phyloP scores from a whole-genome alignment of 2,888 invertebrate species.

The Beris chalybata region DNA sequence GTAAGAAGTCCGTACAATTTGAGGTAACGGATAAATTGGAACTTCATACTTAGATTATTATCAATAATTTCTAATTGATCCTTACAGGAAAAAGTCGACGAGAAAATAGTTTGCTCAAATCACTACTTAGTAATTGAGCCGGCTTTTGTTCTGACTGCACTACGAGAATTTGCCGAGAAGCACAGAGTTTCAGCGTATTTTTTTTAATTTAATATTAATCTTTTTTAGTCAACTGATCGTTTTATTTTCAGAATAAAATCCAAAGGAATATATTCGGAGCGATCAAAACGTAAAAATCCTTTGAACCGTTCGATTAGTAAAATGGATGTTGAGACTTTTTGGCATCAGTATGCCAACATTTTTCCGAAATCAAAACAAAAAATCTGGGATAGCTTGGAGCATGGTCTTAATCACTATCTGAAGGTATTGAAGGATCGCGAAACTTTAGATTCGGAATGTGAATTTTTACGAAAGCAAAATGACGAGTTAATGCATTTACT shows the following conservation, averaged over 20 bases:
- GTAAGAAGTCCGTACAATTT: slow-evolving; percentile 15
- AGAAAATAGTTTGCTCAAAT: slow-evolving; percentile 50
- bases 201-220: not conserved
- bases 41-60: not conserved
- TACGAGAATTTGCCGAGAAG: slow-evolving; percentile 64
- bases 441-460: slow-evolving; percentile 66
- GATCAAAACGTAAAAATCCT: not conserved
- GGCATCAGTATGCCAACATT: slow-evolving; percentile 66
- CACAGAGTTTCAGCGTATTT: slow-evolving; percentile 45
- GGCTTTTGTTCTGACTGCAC: slow-evolving; percentile 65
- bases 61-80: not conserved
- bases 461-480: slow-evolving; percentile 67
- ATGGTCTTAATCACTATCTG: slow-evolving; percentile 53
- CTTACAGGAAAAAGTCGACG: slow-evolving; percentile 9
- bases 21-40: slow-evolving; percentile 1
- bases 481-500: slow-evolving; percentile 68
- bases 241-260: slow-evolving; percentile 4
- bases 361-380: slow-evolving; percentile 66
- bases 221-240: not conserved
- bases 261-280: not conserved
- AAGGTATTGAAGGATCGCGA: slow-evolving; percentile 63
- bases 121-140: slow-evolving; percentile 70
- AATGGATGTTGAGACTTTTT: slow-evolving; percentile 65
- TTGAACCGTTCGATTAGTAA: slow-evolving; percentile 18
- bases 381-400: slow-evolving; percentile 64